Evolutionary conservation across 2,888 invertebrate genomes (phyloP), one percentile per base, ranked within the genome.

Genomic region (Keiferia lycopersicella): DNA sequence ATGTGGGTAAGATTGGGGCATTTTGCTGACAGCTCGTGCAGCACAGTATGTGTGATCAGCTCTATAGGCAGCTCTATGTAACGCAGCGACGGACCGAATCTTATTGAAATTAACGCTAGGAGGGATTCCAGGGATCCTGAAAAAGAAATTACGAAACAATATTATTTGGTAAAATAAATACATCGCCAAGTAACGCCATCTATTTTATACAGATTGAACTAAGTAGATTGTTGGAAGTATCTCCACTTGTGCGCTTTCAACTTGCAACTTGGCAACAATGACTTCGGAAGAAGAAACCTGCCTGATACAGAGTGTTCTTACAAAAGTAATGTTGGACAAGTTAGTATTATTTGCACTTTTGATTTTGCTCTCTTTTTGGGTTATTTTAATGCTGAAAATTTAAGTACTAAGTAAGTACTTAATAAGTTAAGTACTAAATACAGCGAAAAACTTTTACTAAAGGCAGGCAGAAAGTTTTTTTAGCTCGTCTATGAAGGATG

Each of bases 11-110:
- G 91, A 84, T 98, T 98, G 0, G 98, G 98, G 78, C 98, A 99
- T 85, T 98, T 98, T 77, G 96, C 98, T 0, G 99, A 97, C 70
- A 99, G 87, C 82, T 99, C 99, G 83, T 99, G 99, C 0, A 99
- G 93, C 10, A 99, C 98, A 0, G 97, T 98, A 78, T 98, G 98
- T 0, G 98, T 99, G 74, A 99, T 98, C 70, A 99, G 88, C 84
- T 99, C 99, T 74, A 98, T 98, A 0, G 98, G 98, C 63, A 99
- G 92, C 82, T 98, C 98, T 71, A 98, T 97, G 87, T 98, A 97
- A 50, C 97, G 94, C 73, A 99, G 86, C 0, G 97, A 96, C 2
- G 97, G 95, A 0, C 96, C 97, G 79, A 98, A 98, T 66, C 98
- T 93, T 67, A 96, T 95, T 62, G 97, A 96, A 76, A 99, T 97